These are phyloP conservation scores for Chaitophorus viminalis DNA, from an alignment of 2,888 invertebrate genomes.

Conservation along the genomic window DNA sequence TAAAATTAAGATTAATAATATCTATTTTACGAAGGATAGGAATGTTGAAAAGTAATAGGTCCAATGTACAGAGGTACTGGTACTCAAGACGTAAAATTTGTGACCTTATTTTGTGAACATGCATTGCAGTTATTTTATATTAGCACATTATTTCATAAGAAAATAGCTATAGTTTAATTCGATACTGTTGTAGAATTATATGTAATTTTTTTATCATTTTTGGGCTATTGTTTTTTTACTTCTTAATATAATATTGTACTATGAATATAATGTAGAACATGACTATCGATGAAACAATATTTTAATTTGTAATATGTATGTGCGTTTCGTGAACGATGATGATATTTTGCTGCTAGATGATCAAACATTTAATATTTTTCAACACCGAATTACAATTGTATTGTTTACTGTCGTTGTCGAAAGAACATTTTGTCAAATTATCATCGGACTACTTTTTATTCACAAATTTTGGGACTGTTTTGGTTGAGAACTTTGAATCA, in stretches of 20 bases:
- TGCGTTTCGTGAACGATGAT: background rate
- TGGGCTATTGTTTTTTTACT: background rate
- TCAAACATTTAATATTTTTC: background rate
- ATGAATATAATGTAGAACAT: background rate
- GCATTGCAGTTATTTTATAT: background rate
- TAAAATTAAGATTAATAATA: no score
- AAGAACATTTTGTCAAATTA: background rate
- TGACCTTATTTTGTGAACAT: background rate
- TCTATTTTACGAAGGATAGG: no score
- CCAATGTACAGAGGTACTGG: no score
- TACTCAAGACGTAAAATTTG: background rate
- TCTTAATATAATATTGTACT: background rate
- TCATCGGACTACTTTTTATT: background rate
- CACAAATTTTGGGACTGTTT: background rate
- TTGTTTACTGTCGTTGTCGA: background rate
- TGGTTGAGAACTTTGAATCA: background rate
- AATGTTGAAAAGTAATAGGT: no score
- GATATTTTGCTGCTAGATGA: background rate
- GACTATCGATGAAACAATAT: background rate
- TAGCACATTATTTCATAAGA: slow-evolving; percentile 1
- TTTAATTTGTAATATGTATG: background rate
- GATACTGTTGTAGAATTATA: background rate
- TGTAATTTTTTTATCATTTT: background rate
- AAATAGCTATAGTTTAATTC: background rate
- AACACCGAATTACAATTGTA: background rate